Evolutionary conservation across 2,797 vertebrate species (phyloP), one percentile per base, ranked within the genome.

Genomic region (Eremophila alpestris): DNA sequence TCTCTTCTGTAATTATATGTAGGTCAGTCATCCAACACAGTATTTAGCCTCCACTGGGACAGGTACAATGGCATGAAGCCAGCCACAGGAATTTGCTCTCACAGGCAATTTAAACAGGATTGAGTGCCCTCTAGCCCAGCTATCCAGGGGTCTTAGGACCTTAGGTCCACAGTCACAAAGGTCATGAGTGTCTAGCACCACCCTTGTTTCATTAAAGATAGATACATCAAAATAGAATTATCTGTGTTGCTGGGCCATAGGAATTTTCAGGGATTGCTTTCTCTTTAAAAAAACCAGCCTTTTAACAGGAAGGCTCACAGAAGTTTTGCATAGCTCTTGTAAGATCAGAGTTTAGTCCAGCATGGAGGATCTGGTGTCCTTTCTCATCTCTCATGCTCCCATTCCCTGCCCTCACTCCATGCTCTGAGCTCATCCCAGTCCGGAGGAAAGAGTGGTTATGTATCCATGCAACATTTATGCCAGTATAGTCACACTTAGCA

Each of bases 1-100:
- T 87, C 71, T 94, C 87, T 89, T 81, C 83, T 93, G 83, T 83
- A 94, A 91, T 91, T 82, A 94, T 97, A 97, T 95, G 92, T 97
- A 96, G 95, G 96, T 97, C 95, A 97, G 79, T 92, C 93, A 94
- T 85, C 90, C 80, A 94, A 93, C 68, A 64, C 45, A 76, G 74
- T 84, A 78, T 92, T 93, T 84, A 87, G 91, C 74, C 59, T 94
- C 87, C 89, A 15, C 60, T 86, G 93, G 77, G 93, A 89, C 83
- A 95, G 95, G 93, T 94, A 94, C 3, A 18, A 63, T 74, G 90
- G 83, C 91, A 90, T 2, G 2, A 81, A 96, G 76, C 76, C 83
- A 91, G 73, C 32, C 17, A 11, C 81, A 29, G 16, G 64, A 87
- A 51, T 76, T 90, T 56, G 48, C 52, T 84, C 40, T 91, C 64